Base-by-base conservation (phyloP, 2,888 invertebrate species). In the Ephialtes manifestator region DNA sequence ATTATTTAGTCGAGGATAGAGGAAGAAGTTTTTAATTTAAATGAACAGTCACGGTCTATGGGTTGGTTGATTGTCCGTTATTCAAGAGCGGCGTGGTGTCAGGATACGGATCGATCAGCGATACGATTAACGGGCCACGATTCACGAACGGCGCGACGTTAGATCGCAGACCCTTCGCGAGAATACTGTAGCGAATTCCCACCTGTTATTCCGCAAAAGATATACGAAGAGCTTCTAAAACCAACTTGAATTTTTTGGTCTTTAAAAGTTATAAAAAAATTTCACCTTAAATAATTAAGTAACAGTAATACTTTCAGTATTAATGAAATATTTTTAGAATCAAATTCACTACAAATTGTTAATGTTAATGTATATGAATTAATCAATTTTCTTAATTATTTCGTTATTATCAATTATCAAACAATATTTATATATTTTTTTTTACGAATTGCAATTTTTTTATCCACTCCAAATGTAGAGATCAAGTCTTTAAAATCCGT, bases 41-140 rank as follows among this genome's bases (percentile, higher is more conserved):
- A 86, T 84, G 81, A 86, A 81, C 70, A 78, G 84, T 86, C 86
- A 86, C 83, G 86, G 81, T 83, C 80, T 81, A 68, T 68, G 87
- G 82, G 24, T 71, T 48, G 70, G 43, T 71, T 48, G 55, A 65
- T 18, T 18, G 72, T 84, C 87, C 86, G 86, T 87, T 87, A 87
- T 86, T 87, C 81, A 55, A 53, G 77, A 84, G 51, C 65, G 58
- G 63, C 71, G 74, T 65, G 48, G 75, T 68, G 78, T 79, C 71
- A 53, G 55, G 58, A 81, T 48, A 28, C 39, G 68, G 68, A 71
- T 77, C 65, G 76, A 53, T 31, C 51, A 39, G 24, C 55, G 43
- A 67, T 68, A 65, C 51, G 67, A 68, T 78, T 60, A 83, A 79
- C 53, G 67, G 78, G 15, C 72, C 39, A 35, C 63, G 39, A 72